A percentile compares a stretch with the other conserved stretches of the same genome.
phyloP scores from a whole-genome alignment of 2,113 vertebrate species.

The Chamaetylas fuelleborni region DNA sequence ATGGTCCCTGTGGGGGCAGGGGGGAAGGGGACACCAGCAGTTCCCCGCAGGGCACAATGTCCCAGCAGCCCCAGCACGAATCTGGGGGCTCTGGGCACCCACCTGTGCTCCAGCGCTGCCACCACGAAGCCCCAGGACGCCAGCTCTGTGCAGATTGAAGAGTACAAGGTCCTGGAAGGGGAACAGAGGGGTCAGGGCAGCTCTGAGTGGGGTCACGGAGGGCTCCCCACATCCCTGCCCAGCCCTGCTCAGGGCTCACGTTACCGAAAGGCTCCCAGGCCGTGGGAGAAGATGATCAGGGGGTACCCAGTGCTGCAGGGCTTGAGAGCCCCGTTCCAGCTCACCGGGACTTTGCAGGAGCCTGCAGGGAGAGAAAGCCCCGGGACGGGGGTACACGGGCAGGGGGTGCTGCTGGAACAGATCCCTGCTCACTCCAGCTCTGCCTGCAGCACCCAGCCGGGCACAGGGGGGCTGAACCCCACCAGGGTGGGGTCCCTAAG shows the following conservation, averaged over 20 bases:
- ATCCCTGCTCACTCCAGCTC: background rate
- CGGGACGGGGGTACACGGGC: rapidly evolving
- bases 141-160: constrained; percentile 73
- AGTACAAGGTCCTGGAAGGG: constrained; percentile 70
- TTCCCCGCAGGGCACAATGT: rapidly evolving
- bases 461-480: rapidly evolving
- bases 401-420: too few relatives aligned
- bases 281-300: constrained; percentile 80
- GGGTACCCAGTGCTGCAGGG: constrained; percentile 62
- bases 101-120: constrained; percentile 76
- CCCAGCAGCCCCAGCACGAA: background rate
- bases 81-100: background rate
- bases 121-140: constrained; percentile 76
- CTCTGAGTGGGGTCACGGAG: rapidly evolving
- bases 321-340: constrained; percentile 73
- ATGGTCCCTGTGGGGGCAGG: constrained; percentile 62
- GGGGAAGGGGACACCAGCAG: background rate
- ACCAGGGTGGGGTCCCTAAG: background rate
- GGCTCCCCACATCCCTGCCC: rapidly evolving
- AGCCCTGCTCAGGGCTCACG: background rate
- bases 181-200: background rate
- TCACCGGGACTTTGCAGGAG: constrained; percentile 66
- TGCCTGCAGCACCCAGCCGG: background rate
- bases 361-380: constrained; percentile 3
- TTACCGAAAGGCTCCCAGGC: constrained; percentile 77